These are phyloP conservation scores for Arrhopalites spinosus DNA, from an alignment of 2,888 invertebrate genomes.

Conservation along the genomic window DNA sequence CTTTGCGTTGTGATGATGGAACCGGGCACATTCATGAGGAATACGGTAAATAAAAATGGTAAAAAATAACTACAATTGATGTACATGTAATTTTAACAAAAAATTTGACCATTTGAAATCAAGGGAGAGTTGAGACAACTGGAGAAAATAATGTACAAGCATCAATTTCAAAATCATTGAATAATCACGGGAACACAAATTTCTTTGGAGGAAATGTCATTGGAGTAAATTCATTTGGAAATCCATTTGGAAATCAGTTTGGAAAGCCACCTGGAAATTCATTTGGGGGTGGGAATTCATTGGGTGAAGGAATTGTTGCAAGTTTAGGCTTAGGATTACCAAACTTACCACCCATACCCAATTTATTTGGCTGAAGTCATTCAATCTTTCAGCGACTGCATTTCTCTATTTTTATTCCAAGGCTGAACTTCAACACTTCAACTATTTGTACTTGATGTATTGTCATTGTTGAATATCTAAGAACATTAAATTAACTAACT, in stretches of 20 bases:
- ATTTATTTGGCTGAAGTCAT: too few species aligned
- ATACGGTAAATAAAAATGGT: not conserved
- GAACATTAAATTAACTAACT: too few species aligned
- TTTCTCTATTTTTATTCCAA: too few species aligned
- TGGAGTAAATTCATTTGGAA: not conserved
- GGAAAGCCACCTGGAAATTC: not conserved
- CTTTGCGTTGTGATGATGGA: not conserved
- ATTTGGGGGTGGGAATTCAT: not conserved
- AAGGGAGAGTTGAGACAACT: too few species aligned
- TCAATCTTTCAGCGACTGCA: too few species aligned
- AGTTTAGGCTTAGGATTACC: too few species aligned
- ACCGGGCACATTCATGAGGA: not conserved
- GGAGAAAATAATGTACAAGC: not conserved
- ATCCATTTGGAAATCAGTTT: not conserved
- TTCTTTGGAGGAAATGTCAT: not conserved
- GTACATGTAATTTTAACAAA: not conserved
- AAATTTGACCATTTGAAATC: not conserved
- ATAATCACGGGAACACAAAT: not conserved
- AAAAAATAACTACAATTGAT: not conserved
- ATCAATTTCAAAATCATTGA: not conserved
- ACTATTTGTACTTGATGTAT: too few species aligned
- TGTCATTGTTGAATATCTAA: too few species aligned
- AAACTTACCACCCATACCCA: too few species aligned
- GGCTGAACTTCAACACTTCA: too few species aligned
- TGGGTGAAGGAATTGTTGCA: too few species aligned